Evolutionary conservation across 2,113 vertebrate species (phyloP).

Genomic region (Poeciliopsis prolifica): DNA sequence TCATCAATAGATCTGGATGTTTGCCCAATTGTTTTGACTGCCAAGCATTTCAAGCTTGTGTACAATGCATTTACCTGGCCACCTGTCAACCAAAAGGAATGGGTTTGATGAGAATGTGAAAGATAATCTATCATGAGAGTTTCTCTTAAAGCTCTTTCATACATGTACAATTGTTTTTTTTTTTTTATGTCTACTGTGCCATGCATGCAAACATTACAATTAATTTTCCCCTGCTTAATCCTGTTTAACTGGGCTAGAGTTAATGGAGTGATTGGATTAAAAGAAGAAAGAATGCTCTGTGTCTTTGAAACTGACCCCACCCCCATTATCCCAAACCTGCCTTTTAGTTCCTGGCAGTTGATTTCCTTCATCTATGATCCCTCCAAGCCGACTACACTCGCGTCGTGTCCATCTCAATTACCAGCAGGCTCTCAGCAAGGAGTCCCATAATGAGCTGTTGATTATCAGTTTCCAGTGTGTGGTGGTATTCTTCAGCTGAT

Average conservation of each 20-base stretch:
- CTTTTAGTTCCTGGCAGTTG: conserved; percentile 44
- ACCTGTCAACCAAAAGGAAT: conserved; percentile 44
- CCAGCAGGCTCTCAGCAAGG: conserved; percentile 42
- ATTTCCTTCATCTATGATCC: conserved; percentile 45
- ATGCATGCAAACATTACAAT: conserved; percentile 54
- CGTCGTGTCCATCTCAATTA: conserved; percentile 66
- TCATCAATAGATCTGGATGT: conserved; percentile 48
- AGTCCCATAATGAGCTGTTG: conserved; percentile 53
- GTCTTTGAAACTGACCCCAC: conserved; percentile 28
- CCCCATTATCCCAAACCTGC: background rate
- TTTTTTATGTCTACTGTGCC: conserved; percentile 26
- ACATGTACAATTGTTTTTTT: conserved; percentile 47
- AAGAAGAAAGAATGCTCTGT: conserved; percentile 12
- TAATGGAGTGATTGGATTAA: conserved; percentile 57
- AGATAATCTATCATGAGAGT: conserved; percentile 58
- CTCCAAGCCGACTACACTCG: conserved; percentile 41
- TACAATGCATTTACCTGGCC: conserved; percentile 53
- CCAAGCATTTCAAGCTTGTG: conserved; percentile 44
- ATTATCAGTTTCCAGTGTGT: conserved; percentile 61
- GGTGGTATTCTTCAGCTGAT: conserved; percentile 39
- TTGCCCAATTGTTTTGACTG: conserved; percentile 44
- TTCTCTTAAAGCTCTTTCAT: conserved; percentile 44
- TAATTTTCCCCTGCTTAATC: conserved; percentile 53
- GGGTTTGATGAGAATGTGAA: conserved; percentile 61
- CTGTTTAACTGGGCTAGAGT: conserved; percentile 47